A percentile compares a stretch with the other conserved stretches of the same genome.
Conservation (phyloP, 2,888 invertebrate genomes). For the Bellardia bayeri region DNA sequence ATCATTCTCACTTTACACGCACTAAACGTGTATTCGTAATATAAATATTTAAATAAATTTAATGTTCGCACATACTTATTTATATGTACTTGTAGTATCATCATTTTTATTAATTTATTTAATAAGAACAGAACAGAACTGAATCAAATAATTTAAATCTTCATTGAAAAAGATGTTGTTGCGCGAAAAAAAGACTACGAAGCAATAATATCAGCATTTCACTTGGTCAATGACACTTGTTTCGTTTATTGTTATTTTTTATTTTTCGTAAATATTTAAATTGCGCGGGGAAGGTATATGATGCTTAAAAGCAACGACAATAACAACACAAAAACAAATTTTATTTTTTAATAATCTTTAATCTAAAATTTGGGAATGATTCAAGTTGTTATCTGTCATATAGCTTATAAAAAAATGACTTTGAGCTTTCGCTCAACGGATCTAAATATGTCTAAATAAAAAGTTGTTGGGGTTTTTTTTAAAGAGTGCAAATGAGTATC, state of each 20-base stretch:
- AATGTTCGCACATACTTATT: background rate
- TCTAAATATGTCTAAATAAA: background rate
- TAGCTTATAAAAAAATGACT: background rate
- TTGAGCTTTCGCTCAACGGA: background rate
- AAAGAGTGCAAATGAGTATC: background rate
- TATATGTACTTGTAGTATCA: background rate
- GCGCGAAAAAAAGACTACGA: background rate
- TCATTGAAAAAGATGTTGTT: conserved; percentile 29
- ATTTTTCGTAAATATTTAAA: conserved; percentile 25
- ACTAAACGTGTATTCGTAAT: conserved; percentile 16
- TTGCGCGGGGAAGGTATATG: conserved; percentile 24
- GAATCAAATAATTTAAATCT: conserved; percentile 30
- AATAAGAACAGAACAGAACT: background rate
- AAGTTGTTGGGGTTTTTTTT: background rate
- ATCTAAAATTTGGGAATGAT: conserved; percentile 39
- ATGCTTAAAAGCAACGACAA: background rate
- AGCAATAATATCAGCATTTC: conserved; percentile 37
- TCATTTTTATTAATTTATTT: conserved; percentile 17
- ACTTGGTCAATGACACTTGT: conserved; percentile 70
- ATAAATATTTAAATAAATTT: conserved; percentile 1
- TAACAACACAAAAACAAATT: background rate
- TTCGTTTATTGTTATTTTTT: conserved; percentile 25
- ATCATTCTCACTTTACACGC: conserved; percentile 13
- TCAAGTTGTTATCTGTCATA: conserved; percentile 40
- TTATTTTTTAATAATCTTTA: conserved; percentile 10